These are phyloP conservation scores for Anas georgica DNA, from an alignment of 2,797 vertebrate species.

Conservation along the genomic window DNA sequence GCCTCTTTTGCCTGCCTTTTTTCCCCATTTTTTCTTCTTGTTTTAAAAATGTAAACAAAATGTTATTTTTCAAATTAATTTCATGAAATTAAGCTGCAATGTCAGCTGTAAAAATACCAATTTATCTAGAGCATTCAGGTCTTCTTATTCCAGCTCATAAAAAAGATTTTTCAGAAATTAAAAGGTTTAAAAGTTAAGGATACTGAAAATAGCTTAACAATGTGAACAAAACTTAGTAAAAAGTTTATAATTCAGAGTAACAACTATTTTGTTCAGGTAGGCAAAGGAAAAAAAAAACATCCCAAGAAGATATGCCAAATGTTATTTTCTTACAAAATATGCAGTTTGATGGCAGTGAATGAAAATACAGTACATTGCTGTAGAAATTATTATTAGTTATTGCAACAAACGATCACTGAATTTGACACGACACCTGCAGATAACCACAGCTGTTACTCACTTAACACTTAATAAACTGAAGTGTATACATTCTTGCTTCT, in stretches of 20 bases:
- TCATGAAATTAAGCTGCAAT: not conserved
- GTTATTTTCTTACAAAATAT: not conserved
- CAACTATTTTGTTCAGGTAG: not conserved
- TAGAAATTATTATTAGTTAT: not conserved
- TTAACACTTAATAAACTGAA: not conserved
- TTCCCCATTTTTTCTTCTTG: too few species aligned
- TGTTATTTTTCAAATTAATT: not conserved
- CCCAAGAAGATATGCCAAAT: rapidly evolving
- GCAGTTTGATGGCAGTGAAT: not conserved
- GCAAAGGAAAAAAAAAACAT: not conserved
- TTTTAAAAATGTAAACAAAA: not conserved
- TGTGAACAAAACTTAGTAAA: not conserved
- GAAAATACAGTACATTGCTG: not conserved
- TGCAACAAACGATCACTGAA: not conserved
- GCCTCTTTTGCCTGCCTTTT: not conserved
- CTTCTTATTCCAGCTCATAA: not conserved
- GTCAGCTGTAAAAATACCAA: not conserved
- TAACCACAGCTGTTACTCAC: not conserved
- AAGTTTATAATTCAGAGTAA: not conserved
- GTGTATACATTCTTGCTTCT: not conserved
- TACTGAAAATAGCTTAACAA: not conserved
- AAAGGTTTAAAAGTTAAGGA: not conserved
- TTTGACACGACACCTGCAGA: not conserved
- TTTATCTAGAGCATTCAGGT: not conserved
- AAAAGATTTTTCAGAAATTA: not conserved